Evolutionary conservation across 2,888 invertebrate species (phyloP), one percentile per base, ranked within the genome.

Genomic region (Muschampia plurimacula): DNA sequence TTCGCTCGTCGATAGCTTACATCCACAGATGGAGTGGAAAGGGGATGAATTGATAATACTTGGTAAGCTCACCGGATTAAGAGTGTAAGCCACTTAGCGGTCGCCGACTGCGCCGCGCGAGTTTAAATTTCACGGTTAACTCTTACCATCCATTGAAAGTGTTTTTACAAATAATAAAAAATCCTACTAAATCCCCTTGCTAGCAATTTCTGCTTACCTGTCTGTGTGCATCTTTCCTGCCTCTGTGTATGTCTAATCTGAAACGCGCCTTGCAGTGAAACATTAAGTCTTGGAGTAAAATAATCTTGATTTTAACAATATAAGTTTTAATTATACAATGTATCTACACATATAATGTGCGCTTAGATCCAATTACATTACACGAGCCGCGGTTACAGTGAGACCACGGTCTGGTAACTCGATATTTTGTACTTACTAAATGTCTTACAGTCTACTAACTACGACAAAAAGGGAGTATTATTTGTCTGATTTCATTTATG

Each of bases 11-110:
- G 5, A 49, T 49, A n/a, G 4, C 49, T n/a, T 8, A 52, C 15
- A 9, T 52, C 15, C 52, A 52, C 44, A 12, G 52, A 49, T 52
- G 46, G 39, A 10, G 49, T 22, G 52, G 39, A 52, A 46, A n/a
- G 59, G 66, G 60, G 22, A 36, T 62, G 60, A 52, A 9, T 15
- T 44, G 46, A 60, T 67, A 67, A 72, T 72, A 12, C 67, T 63
- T 15, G 52, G 55, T 72, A 72, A 67, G 67, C 72, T 44, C 36
- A 2, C 15, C 52, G 67, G 62, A 72, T 67, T 67, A 72, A 44
- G 67, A 12, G 44, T 46, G 52, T 72, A 72, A 72, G 67, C 72
- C 55, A 62, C 62, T 72, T 72, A 63, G 55, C 55, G 72, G 67
- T 55, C 55, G 72, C 67, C 62, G 41, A 57, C 62, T 72, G 32